Percentiles rank a stretch among this genome's conserved stretches.
Conservation (phyloP, 2,113 vertebrate genomes). For the Archilochus colubris region DNA sequence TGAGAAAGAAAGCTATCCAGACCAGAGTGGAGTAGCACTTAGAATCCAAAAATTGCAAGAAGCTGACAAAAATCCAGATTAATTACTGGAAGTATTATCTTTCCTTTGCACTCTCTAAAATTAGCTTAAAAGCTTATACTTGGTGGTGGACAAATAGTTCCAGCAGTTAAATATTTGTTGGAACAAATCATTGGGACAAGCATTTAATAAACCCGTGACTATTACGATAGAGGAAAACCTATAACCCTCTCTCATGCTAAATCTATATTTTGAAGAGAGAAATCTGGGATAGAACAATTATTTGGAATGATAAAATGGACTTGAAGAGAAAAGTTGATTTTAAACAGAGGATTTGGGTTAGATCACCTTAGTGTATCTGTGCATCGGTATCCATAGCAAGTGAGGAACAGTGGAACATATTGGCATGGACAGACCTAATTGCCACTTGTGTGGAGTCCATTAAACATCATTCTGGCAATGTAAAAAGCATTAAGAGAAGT, state of each 20-base stretch:
- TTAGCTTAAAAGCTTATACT: constrained; percentile 15
- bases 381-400: background rate
- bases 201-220: background rate
- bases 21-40: background rate
- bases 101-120: constrained; percentile 26
- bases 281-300: background rate
- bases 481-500: background rate
- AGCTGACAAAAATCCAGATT: constrained; percentile 41
- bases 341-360: background rate
- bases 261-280: background rate
- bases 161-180: background rate
- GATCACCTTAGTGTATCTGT: background rate
- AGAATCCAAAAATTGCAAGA: background rate
- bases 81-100: background rate
- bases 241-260: background rate
- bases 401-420: background rate
- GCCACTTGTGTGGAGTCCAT: background rate
- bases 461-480: background rate
- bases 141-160: background rate
- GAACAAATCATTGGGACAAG: background rate
- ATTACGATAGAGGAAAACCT: background rate
- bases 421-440: background rate
- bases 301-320: background rate
- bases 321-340: background rate
- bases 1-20: constrained; percentile 23